Conservation (phyloP, 2,797 vertebrate species). For the Alosa sapidissima region DNA sequence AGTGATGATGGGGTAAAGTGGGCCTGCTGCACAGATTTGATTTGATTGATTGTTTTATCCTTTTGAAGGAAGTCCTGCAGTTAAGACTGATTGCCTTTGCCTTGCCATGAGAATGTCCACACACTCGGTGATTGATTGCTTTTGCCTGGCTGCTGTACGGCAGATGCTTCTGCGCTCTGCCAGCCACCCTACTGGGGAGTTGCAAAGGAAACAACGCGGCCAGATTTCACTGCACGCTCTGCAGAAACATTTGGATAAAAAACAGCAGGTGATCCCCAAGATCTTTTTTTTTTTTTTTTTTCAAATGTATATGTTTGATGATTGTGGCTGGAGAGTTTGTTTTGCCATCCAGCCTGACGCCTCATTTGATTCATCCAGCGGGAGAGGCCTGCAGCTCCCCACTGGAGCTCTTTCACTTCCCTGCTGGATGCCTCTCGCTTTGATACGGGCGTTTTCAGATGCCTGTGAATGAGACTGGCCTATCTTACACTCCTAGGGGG, state of each 20-base stretch:
- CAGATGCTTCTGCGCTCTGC: constrained; percentile 33
- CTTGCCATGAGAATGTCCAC: constrained; percentile 6
- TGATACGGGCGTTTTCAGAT: background rate
- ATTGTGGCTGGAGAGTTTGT: constrained; percentile 17
- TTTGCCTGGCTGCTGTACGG: constrained; percentile 24
- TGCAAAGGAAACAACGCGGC: constrained; percentile 3
- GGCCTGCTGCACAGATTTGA: background rate
- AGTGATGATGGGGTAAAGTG: constrained; percentile 5
- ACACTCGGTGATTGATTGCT: constrained; percentile 28
- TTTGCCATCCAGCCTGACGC: background rate
- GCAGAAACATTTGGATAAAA: constrained; percentile 17
- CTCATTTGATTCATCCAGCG: background rate
- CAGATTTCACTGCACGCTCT: constrained; percentile 19
- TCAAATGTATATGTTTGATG: background rate
- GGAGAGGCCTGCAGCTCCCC: background rate
- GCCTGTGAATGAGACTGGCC: background rate
- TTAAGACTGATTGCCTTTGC: constrained; percentile 28
- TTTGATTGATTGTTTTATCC: constrained; percentile 40
- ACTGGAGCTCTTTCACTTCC: background rate
- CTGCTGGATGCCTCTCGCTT: background rate
- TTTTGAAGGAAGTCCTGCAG: constrained; percentile 31
- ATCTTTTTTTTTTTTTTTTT: background rate
- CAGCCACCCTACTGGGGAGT: constrained; percentile 5
- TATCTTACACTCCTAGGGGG: background rate
- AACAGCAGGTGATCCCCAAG: background rate